Conservation (phyloP, 1,140 invertebrate genomes). For the Saccostrea echinata region DNA sequence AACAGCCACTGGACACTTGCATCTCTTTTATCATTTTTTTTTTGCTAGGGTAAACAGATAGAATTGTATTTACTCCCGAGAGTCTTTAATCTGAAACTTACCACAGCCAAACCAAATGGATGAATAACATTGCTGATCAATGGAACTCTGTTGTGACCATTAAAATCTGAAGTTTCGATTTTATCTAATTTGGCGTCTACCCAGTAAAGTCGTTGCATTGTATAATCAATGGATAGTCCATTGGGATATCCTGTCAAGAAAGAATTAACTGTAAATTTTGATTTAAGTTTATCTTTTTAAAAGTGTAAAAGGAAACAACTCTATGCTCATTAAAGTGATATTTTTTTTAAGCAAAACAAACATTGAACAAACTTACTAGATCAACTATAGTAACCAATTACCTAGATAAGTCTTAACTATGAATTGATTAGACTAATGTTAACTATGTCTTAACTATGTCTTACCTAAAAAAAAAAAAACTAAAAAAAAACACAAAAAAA, state of each 20-base stretch:
- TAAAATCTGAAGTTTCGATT: conserved; percentile 95
- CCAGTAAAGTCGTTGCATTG: conserved; percentile 98
- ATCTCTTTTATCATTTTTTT: too few relatives aligned
- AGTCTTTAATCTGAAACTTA: conserved; percentile 52
- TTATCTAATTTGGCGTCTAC: conserved; percentile 93
- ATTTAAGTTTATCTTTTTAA: too few relatives aligned
- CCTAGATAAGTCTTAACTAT: conserved; percentile 98
- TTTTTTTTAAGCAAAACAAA: too few relatives aligned
- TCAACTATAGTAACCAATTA: conserved; percentile 82
- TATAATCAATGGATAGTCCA: conserved; percentile 97
- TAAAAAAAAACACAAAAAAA: too few relatives aligned
- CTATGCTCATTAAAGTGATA: too few relatives aligned
- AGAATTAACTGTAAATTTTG: neutral
- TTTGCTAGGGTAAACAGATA: too few relatives aligned
- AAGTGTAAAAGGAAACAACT: too few relatives aligned
- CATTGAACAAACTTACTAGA: too few relatives aligned
- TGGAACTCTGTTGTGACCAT: conserved; percentile 86
- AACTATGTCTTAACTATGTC: too few relatives aligned
- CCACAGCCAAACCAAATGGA: conserved; percentile 97
- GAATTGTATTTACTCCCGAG: too few relatives aligned
- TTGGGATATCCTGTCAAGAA: conserved; percentile 93
- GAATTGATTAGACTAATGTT: conserved; percentile 81
- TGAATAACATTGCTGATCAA: conserved; percentile 92
- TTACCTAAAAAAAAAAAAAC: too few relatives aligned
- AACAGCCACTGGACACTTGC: too few relatives aligned